Conservation (phyloP, 2,797 vertebrate species). For the Myotis myotis region DNA sequence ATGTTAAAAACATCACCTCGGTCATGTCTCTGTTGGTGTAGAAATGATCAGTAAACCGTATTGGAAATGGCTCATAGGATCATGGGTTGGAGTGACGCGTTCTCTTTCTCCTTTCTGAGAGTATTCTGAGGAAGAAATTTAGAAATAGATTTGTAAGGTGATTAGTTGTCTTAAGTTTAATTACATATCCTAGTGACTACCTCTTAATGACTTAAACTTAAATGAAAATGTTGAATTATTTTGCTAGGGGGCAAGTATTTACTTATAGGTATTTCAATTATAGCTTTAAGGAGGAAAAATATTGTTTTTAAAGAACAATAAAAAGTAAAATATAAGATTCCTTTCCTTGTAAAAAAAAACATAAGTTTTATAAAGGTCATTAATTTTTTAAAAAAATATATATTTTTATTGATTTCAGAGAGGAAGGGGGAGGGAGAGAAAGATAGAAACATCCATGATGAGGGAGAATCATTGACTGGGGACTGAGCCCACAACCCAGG, state of each 20-base stretch:
- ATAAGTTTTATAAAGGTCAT: neutral
- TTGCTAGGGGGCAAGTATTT: neutral
- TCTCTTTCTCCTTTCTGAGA: neutral
- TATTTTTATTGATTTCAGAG: too few relatives aligned
- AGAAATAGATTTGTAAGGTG: neutral
- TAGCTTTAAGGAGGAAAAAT: conserved; percentile 11
- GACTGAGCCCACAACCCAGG: too few relatives aligned
- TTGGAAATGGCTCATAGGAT: neutral
- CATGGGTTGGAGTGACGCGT: neutral
- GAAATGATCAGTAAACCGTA: neutral
- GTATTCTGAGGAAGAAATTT: neutral
- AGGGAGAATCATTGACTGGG: too few relatives aligned
- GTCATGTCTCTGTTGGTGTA: neutral
- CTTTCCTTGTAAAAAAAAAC: neutral
- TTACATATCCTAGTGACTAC: neutral
- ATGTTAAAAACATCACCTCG: neutral
- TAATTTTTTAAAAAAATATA: neutral
- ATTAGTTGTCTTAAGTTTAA: neutral
- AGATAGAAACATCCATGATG: too few relatives aligned
- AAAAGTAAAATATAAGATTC: conserved; percentile 12
- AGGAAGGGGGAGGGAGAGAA: too few relatives aligned
- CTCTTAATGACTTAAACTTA: neutral
- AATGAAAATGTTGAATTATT: conserved; percentile 15
- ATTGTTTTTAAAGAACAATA: neutral
- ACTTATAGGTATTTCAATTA: conserved; percentile 4